Evolutionary conservation across 1,140 invertebrate genomes (phyloP).

Genomic region (Ladona fulva): DNA sequence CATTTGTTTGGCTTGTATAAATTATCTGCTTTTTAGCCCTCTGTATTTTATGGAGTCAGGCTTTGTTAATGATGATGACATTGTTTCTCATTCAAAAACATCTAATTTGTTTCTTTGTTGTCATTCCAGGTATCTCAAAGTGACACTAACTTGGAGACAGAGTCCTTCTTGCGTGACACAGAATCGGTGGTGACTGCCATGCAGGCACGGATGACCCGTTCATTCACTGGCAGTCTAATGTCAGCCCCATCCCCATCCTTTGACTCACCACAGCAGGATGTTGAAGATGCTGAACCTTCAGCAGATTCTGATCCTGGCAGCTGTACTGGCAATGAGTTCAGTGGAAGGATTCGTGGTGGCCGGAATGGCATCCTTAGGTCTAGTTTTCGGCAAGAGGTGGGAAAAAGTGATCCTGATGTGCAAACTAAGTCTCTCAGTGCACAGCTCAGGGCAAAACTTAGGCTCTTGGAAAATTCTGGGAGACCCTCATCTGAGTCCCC

Average conservation of each 20-base stretch:
- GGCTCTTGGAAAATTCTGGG: constrained; percentile 19
- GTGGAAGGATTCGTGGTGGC: constrained; percentile 20
- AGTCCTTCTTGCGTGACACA: constrained; percentile 42
- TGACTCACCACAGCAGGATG: constrained; percentile 18
- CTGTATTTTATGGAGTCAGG: too few relatives aligned
- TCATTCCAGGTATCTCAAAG: constrained; percentile 28
- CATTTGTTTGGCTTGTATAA: too few relatives aligned
- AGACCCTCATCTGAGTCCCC: not conserved
- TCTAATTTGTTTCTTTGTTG: too few relatives aligned
- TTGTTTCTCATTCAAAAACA: too few relatives aligned
- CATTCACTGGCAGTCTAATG: not conserved
- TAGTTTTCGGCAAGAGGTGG: constrained; percentile 18
- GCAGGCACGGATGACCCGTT: constrained; percentile 35
- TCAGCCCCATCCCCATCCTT: constrained; percentile 19
- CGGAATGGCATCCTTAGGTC: constrained; percentile 24
- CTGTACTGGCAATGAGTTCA: constrained; percentile 3
- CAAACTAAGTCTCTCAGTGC: constrained; percentile 20
- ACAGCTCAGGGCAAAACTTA: constrained; percentile 22
- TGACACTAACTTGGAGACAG: constrained; percentile 39
- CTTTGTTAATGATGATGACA: too few relatives aligned
- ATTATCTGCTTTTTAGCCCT: too few relatives aligned
- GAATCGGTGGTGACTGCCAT: constrained; percentile 45
- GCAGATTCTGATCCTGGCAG: constrained; percentile 31
- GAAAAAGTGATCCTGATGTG: not conserved
- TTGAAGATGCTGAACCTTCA: constrained; percentile 23